Evolutionary conservation across 92 coral and sea anemone species (phyloP).

Genomic region (Epizoanthus ramosus): DNA sequence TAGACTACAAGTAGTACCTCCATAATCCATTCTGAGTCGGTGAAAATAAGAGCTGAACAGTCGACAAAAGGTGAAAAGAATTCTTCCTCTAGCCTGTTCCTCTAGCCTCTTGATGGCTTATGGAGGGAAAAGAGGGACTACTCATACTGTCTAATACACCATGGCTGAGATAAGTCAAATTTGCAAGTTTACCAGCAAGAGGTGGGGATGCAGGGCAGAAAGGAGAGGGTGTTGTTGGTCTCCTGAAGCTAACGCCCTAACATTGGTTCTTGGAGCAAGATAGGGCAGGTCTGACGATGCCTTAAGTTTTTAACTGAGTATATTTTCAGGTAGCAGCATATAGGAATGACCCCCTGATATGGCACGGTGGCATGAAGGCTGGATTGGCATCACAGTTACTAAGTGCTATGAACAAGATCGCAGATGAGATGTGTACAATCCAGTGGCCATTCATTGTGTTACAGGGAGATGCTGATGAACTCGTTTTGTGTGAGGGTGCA

Average conservation of each 20-base stretch:
- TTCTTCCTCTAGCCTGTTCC: too few species aligned
- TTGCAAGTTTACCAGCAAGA: not conserved
- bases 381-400: constrained; percentile 56
- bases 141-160: too few species aligned
- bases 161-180: too few species aligned
- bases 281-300: too few species aligned
- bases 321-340: constrained; percentile 73
- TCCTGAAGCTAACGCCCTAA: not conserved
- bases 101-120: too few species aligned
- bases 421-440: constrained; percentile 38
- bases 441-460: constrained; percentile 74
- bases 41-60: too few species aligned
- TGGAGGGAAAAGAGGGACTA: too few species aligned
- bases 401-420: constrained; percentile 56
- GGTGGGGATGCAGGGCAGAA: not conserved
- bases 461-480: constrained; percentile 78
- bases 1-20: too few species aligned
- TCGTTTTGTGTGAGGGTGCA: constrained; percentile 64
- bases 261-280: not conserved
- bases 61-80: too few species aligned
- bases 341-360: constrained; percentile 73
- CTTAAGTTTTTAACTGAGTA: not conserved
- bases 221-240: too few species aligned
- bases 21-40: too few species aligned
- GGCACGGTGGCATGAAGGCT: constrained; percentile 83